phyloP scores from a whole-genome alignment of 2,888 invertebrate genomes.

The Buathra laborator region DNA sequence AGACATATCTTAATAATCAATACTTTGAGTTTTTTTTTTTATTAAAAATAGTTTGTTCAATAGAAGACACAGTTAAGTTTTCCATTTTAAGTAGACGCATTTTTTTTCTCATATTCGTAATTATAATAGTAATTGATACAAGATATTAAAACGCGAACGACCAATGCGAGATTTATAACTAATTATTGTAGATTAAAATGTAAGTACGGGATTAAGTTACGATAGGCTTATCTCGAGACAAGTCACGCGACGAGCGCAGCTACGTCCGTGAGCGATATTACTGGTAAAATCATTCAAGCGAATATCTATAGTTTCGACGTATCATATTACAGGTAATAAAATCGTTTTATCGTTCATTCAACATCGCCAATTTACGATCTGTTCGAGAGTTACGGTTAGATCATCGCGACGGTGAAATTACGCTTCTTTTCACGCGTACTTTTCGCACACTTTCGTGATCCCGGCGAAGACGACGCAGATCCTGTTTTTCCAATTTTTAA shows the following conservation, averaged over 20 bases:
- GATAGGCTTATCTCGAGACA: slow-evolving; percentile 7
- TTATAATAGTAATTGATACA: not conserved
- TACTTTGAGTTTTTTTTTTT: slow-evolving; percentile 36
- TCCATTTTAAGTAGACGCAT: not conserved
- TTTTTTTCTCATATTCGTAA: not conserved
- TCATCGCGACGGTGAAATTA: slow-evolving; percentile 19
- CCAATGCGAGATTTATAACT: not conserved
- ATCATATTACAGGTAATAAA: not conserved
- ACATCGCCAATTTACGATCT: not conserved
- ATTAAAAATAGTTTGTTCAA: slow-evolving; percentile 11
- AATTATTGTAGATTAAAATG: not conserved
- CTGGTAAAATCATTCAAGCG: not conserved
- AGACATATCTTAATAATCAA: slow-evolving; percentile 24
- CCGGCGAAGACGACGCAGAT: not conserved
- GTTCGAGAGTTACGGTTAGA: not conserved
- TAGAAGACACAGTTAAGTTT: not conserved
- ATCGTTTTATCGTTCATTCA: slow-evolving; percentile 4
- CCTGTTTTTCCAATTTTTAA: not conserved
- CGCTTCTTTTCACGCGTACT: not conserved
- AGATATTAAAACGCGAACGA: not conserved
- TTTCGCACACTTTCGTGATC: slow-evolving; percentile 22
- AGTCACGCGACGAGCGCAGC: not conserved
- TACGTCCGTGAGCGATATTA: slow-evolving; percentile 2
- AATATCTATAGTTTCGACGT: not conserved
- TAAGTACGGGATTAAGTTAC: slow-evolving; percentile 14